Evolutionary conservation across 2,113 vertebrate species (phyloP).

Genomic region (Malurus cyaneus): DNA sequence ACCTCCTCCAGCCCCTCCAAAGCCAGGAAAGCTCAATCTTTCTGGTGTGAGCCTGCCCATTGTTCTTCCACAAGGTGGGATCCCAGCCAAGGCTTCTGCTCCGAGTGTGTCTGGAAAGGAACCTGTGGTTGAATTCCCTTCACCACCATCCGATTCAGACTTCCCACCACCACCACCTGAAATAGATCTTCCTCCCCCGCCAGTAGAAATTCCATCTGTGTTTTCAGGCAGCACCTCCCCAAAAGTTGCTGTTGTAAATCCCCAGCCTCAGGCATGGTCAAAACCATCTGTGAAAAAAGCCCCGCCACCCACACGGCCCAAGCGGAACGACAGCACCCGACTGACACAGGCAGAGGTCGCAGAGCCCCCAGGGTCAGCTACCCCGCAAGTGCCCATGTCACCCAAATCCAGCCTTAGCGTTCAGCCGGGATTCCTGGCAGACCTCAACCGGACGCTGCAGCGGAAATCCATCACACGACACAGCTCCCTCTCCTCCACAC

Average conservation of each 20-base stretch:
- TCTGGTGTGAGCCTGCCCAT: slow-evolving; percentile 81
- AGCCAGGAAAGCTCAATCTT: slow-evolving; percentile 93
- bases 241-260: slow-evolving; percentile 90
- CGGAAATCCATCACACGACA: slow-evolving; percentile 93
- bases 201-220: slow-evolving; percentile 72
- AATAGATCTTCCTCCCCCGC: slow-evolving; percentile 85
- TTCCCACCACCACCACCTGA: slow-evolving; percentile 89
- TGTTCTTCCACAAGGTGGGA: slow-evolving; percentile 77
- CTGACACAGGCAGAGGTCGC: slow-evolving; percentile 71
- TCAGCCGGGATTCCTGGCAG: slow-evolving; percentile 92
- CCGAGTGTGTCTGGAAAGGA: slow-evolving; percentile 70
- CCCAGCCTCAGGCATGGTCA: slow-evolving; percentile 89
- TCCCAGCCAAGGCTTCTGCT: slow-evolving; percentile 13
- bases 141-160: slow-evolving; percentile 86
- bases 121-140: slow-evolving; percentile 81
- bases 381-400: slow-evolving; percentile 83
- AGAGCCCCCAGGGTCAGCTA: slow-evolving; percentile 54
- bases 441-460: slow-evolving; percentile 93
- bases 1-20: slow-evolving; percentile 87
- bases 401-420: slow-evolving; percentile 87
- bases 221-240: slow-evolving; percentile 80
- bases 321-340: slow-evolving; percentile 84
- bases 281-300: slow-evolving; percentile 88
- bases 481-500: slow-evolving; percentile 84
- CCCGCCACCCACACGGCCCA: slow-evolving; percentile 83